Conservation (phyloP, 2,888 invertebrate genomes). For the Archaeoteleia sp. region DNA sequence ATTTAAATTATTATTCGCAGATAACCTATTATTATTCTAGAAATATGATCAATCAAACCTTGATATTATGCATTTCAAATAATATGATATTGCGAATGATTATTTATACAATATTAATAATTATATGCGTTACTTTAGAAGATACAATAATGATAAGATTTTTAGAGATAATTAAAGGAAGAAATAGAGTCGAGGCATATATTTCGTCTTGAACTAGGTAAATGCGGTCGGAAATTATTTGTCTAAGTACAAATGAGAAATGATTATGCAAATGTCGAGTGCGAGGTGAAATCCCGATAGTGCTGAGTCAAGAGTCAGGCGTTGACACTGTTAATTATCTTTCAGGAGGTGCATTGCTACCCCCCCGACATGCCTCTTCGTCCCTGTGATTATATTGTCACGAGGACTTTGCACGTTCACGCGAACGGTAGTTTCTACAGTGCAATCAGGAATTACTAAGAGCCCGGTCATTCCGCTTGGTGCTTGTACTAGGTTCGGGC, state of each 20-base stretch:
- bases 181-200: background rate
- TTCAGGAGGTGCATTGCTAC: constrained; percentile 50
- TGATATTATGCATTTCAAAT: too few relatives aligned
- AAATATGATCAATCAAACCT: too few relatives aligned
- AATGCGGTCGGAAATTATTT: constrained; percentile 59
- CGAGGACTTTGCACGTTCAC: constrained; percentile 54
- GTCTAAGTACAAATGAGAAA: constrained; percentile 60
- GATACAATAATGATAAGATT: too few relatives aligned
- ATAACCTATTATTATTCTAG: too few relatives aligned
- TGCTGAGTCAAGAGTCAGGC: constrained; percentile 55
- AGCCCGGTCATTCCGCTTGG: constrained; percentile 44
- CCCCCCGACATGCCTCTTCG: constrained; percentile 49
- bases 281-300: constrained; percentile 51
- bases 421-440: constrained; percentile 51
- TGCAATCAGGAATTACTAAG: constrained; percentile 52
- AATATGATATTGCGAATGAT: too few relatives aligned
- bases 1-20: too few relatives aligned
- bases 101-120: too few relatives aligned
- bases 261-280: constrained; percentile 45
- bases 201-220: constrained; percentile 16
- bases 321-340: constrained; percentile 62
- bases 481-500: constrained; percentile 30
- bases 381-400: constrained; percentile 58
- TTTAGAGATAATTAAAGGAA: too few relatives aligned
- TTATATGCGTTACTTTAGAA: too few relatives aligned